A percentile compares a stretch with the other conserved stretches of the same genome.
These are phyloP conservation scores for Pseudochromis fuscus DNA, from an alignment of 2,797 vertebrate genomes.

Conservation along the genomic window DNA sequence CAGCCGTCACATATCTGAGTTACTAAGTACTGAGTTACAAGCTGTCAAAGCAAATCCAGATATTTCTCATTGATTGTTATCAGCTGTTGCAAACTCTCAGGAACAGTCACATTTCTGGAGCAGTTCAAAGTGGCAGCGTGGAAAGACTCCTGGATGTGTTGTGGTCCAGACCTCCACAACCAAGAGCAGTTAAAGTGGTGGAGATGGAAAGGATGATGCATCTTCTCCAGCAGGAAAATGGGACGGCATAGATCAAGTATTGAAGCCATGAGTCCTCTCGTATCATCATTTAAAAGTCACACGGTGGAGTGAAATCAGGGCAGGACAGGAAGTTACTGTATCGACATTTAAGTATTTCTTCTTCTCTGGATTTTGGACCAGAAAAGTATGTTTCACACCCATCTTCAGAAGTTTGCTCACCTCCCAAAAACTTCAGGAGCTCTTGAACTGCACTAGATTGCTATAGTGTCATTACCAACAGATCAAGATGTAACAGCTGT, in stretches of 20 bases:
- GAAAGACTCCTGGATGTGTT: conserved; percentile 23
- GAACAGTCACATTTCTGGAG: conserved; percentile 31
- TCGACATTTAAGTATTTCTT: too few species aligned
- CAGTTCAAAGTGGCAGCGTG: conserved; percentile 7
- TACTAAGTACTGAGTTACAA: not conserved
- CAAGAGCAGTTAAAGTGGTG: not conserved
- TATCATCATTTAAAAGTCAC: conserved; percentile 1
- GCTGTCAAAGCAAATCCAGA: conserved; percentile 38
- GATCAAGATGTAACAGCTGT: not conserved
- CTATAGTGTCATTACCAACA: not conserved
- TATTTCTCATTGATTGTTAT: conserved; percentile 20
- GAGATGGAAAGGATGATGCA: not conserved
- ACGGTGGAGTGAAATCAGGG: not conserved
- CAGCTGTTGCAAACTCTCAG: conserved; percentile 8
- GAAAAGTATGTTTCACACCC: too few species aligned
- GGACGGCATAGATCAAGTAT: conserved; percentile 19
- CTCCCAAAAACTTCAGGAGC: not conserved
- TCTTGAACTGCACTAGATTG: not conserved
- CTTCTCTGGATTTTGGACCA: too few species aligned
- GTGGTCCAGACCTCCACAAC: not conserved
- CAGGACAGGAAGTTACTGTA: too few species aligned
- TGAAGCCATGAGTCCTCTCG: conserved; percentile 5
- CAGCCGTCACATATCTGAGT: not conserved
- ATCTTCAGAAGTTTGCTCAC: not conserved
- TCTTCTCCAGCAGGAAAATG: conserved; percentile 1